A percentile compares a stretch with the other conserved stretches of the same genome.
Evolutionary conservation across 2,113 vertebrate genomes (phyloP).

Genomic region (Grammomys dolichurus): DNA sequence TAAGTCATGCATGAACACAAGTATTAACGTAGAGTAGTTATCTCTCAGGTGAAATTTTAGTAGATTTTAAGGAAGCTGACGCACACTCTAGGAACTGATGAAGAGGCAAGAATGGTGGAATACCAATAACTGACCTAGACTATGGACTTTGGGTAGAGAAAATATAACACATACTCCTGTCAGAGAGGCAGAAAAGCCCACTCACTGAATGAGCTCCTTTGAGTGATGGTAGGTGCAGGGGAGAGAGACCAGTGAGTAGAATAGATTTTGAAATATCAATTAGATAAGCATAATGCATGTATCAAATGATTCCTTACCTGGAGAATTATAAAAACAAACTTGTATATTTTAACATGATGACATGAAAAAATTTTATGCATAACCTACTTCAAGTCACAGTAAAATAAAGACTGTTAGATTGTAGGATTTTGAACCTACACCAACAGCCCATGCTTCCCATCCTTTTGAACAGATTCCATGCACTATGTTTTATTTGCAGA

Average conservation of each 20-base stretch:
- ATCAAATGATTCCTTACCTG: neutral
- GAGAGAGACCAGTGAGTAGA: neutral
- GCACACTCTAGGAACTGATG: neutral
- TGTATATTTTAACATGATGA: neutral
- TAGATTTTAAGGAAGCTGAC: neutral
- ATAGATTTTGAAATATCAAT: constrained; percentile 48
- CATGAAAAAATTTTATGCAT: constrained; percentile 41
- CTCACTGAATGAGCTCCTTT: constrained; percentile 16
- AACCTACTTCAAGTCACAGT: neutral
- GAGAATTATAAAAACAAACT: neutral
- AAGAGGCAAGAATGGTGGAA: neutral
- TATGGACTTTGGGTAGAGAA: constrained; percentile 8
- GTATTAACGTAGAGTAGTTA: neutral
- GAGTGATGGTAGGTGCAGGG: neutral
- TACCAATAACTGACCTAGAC: neutral
- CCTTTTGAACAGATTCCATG: neutral
- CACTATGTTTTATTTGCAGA: neutral
- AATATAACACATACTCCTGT: constrained; percentile 4
- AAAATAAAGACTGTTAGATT: neutral
- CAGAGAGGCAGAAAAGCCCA: neutral
- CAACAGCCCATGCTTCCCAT: neutral
- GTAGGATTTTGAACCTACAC: neutral
- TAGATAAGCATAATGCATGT: neutral
- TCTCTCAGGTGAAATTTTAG: neutral
- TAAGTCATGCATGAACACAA: constrained; percentile 5